Evolutionary conservation across 1,140 invertebrate species (phyloP).

Genomic region (Drosophila asahinai): DNA sequence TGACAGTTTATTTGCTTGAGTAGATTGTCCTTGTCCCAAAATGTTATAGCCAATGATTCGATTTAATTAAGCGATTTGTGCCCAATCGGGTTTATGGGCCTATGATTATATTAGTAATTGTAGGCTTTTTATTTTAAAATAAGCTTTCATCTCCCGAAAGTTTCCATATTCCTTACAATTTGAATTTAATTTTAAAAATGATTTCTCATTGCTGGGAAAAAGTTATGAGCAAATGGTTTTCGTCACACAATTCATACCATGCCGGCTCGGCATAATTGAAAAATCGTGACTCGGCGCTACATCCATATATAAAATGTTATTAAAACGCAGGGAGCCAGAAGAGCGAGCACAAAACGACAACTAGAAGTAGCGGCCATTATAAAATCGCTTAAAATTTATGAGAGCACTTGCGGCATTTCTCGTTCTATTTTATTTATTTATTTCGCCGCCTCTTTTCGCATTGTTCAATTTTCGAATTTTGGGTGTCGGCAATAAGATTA

Average conservation of each 20-base stretch:
- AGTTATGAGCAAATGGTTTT: slow-evolving; percentile 12
- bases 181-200: slow-evolving; percentile 26
- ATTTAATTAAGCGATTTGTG: slow-evolving; percentile 52
- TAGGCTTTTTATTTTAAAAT: neutral
- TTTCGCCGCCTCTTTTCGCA: slow-evolving; percentile 7
- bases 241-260: slow-evolving; percentile 65
- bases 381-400: slow-evolving; percentile 81
- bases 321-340: slow-evolving; percentile 47
- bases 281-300: slow-evolving; percentile 71
- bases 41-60: slow-evolving; percentile 39
- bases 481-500: slow-evolving; percentile 66
- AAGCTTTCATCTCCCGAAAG: neutral
- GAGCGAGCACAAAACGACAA: slow-evolving; percentile 52
- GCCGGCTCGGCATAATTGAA: slow-evolving; percentile 67
- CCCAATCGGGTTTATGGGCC: slow-evolving; percentile 8
- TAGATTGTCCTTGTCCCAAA: slow-evolving; percentile 34
- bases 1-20: slow-evolving; percentile 63
- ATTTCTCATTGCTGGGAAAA: slow-evolving; percentile 18
- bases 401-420: slow-evolving; percentile 67
- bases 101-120: neutral
- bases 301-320: slow-evolving; percentile 63
- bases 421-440: slow-evolving; percentile 37
- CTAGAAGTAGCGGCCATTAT: slow-evolving; percentile 69
- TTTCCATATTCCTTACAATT: neutral
- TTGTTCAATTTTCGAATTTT: slow-evolving; percentile 52